Evolutionary conservation across 2,113 vertebrate genomes (phyloP).

Genomic region (Colossoma macropomum): DNA sequence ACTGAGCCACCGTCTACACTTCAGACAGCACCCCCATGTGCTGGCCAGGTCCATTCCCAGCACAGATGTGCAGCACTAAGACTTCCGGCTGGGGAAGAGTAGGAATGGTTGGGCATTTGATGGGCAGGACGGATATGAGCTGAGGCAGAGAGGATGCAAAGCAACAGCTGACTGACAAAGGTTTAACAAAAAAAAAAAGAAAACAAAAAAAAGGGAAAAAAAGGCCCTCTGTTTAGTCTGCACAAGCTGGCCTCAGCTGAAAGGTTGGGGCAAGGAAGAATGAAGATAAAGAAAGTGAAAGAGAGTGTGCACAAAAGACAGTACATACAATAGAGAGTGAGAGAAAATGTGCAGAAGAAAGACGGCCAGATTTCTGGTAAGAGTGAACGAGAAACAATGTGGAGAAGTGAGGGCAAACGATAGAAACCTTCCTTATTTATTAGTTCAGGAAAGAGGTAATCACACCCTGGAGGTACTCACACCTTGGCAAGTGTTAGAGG

Average conservation of each 20-base stretch:
- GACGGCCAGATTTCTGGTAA: not conserved
- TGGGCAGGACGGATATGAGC: slow-evolving; percentile 16
- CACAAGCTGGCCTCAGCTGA: slow-evolving; percentile 47
- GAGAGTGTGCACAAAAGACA: not conserved
- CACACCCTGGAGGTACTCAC: not conserved
- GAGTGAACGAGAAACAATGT: not conserved
- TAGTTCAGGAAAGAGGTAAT: not conserved
- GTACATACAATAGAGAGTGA: not conserved
- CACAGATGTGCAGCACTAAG: slow-evolving; percentile 21
- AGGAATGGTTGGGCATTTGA: slow-evolving; percentile 23
- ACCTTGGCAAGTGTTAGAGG: not conserved
- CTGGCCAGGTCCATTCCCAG: not conserved
- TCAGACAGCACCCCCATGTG: slow-evolving; percentile 39
- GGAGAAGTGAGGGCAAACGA: not conserved
- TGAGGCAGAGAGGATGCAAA: slow-evolving; percentile 30
- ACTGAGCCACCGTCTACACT: slow-evolving; percentile 57
- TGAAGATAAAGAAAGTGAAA: not conserved
- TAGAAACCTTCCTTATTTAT: not conserved
- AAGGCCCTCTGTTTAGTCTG: slow-evolving; percentile 7
- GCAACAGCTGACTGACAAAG: slow-evolving; percentile 36
- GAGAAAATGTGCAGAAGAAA: too few species aligned
- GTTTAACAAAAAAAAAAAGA: not conserved
- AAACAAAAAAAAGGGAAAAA: too few species aligned
- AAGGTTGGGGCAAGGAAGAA: not conserved
- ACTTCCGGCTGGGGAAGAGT: slow-evolving; percentile 20